These are phyloP conservation scores for Numenius arquata DNA, from an alignment of 2,113 vertebrate genomes.

Conservation along the genomic window DNA sequence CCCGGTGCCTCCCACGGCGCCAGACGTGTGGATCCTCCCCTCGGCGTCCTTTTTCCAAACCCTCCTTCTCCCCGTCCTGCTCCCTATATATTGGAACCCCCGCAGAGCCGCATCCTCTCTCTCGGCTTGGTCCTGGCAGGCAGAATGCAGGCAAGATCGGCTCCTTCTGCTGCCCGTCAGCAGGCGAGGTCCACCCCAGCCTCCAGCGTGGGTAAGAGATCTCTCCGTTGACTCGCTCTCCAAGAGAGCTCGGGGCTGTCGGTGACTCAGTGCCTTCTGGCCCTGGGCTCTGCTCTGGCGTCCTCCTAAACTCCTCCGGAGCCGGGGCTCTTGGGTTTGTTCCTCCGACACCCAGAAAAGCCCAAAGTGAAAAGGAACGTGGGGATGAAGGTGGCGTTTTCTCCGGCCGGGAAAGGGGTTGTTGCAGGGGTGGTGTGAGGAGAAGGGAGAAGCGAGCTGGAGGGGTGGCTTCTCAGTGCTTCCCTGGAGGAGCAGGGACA, in stretches of 20 bases:
- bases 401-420: neutral
- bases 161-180: neutral
- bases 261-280: neutral
- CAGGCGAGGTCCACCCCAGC: neutral
- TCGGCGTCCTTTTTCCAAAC: neutral
- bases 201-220: neutral
- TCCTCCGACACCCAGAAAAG: neutral
- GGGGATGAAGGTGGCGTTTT: neutral
- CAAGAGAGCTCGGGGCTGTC: neutral
- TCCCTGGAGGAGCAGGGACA: neutral
- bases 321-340: neutral
- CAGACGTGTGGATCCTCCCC: neutral
- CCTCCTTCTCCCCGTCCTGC: neutral
- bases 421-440: neutral
- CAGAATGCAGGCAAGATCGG: neutral
- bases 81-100: neutral
- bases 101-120: neutral
- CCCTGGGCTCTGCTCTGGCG: neutral
- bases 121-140: neutral
- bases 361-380: rapidly evolving
- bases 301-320: neutral
- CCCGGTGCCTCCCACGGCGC: neutral
- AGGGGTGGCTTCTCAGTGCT: neutral
- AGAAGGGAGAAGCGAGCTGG: neutral
- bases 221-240: neutral